Evolutionary conservation across 2,888 invertebrate genomes (phyloP), one percentile per base, ranked within the genome.

Genomic region (Orchesella flavescens): DNA sequence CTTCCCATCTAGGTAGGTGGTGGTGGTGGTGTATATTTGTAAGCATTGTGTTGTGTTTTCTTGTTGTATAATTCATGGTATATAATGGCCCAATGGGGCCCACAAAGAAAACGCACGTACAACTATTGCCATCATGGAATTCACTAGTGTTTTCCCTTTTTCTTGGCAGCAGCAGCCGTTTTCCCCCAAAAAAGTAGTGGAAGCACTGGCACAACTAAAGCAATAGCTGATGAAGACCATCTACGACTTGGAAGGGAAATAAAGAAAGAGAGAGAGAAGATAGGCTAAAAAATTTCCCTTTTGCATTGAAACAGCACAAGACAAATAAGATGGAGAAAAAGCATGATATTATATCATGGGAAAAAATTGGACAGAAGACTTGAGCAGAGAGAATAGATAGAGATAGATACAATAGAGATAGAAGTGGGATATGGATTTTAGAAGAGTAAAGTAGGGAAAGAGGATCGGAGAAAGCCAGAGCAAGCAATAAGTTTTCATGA

Each of bases 81-180:
- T 82, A 76, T 82, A 82, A 82, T 82, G 82, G 82, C 76, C 82
- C 82, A 71, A 74, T 76, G 82, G 82, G 82, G 74, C 75, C 82
- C 71, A 82, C 82, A 82, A 82, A 82, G 71, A 34, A 82, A 76
- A 82, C 82, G 75, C 82, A 75, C 75, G 34, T 34, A 66, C 80
- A 73, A 71, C 82, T 71, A 69, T 76, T 82, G 75, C 82, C 82
- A 82, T 82, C 82, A 82, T 65, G 69, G 71, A 55, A 61, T 82
- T 59, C 61, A 76, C 55, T 76, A 61, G 13, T 73, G 63, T 46
- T 68, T 80, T 44, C 43, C 9, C n/a, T 34, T 57, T 68, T 59
- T 57, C 17, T 73, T 46, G 55, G 44, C 21, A 72, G 49, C 34
- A 21, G 9, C 23, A 59, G 15, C 78, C 71, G 68, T 69, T 68